Evolutionary conservation across 1,140 invertebrate species (phyloP).

Genomic region (Drosophila seguyi): DNA sequence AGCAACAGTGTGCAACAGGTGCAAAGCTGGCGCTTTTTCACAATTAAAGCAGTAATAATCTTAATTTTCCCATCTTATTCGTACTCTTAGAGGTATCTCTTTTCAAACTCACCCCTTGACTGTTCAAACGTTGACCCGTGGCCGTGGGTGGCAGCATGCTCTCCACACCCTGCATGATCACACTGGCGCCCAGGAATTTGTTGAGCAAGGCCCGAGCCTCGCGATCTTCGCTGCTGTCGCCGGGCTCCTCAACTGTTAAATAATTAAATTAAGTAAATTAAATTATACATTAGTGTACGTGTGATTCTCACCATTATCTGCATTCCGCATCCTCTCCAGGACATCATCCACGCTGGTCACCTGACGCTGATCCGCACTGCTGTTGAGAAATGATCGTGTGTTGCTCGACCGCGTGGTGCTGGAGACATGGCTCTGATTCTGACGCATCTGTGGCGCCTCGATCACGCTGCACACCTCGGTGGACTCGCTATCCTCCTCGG

Average conservation of each 20-base stretch:
- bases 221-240: constrained; percentile 88
- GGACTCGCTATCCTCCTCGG: constrained; percentile 75
- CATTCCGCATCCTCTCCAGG: constrained; percentile 90
- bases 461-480: constrained; percentile 75
- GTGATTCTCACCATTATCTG: constrained; percentile 87
- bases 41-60: neutral
- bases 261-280: neutral
- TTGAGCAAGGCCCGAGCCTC: constrained; percentile 91
- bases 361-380: constrained; percentile 86
- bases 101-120: constrained; percentile 65
- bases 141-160: constrained; percentile 63
- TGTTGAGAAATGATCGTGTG: constrained; percentile 88
- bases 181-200: constrained; percentile 92
- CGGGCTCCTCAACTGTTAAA: constrained; percentile 87
- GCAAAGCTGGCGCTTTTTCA: neutral
- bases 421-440: constrained; percentile 62
- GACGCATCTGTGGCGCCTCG: constrained; percentile 76
- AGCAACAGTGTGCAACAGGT: constrained; percentile 8
- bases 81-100: neutral
- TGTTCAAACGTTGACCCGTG: constrained; percentile 54
- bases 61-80: neutral
- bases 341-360: constrained; percentile 91
- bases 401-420: constrained; percentile 51
- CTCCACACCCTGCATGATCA: constrained; percentile 88
- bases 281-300: neutral